Evolutionary conservation across 2,797 vertebrate species (phyloP).

Genomic region (Eleutherodactylus coqui): DNA sequence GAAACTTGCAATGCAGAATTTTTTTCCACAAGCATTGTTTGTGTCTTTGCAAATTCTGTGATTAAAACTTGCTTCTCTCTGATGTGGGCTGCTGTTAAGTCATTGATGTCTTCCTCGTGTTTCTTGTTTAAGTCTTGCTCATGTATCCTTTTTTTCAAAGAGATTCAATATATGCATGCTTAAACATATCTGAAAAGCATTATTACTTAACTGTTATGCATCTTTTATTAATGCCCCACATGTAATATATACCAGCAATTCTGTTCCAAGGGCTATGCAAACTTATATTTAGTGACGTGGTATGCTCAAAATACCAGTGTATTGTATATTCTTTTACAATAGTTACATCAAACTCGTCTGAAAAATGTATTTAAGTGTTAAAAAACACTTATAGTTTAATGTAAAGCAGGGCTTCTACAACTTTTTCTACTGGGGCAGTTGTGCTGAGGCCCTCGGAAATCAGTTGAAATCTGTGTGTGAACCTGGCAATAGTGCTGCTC

Average conservation of each 20-base stretch:
- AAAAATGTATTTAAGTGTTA: neutral
- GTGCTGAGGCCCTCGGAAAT: neutral
- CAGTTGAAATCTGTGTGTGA: neutral
- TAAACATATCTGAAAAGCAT: conserved; percentile 24
- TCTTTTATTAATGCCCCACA: neutral
- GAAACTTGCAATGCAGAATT: conserved; percentile 96
- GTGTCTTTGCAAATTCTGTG: conserved; percentile 98
- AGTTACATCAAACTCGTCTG: neutral
- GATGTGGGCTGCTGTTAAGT: conserved; percentile 88
- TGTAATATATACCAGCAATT: conserved; percentile 1
- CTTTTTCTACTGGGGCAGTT: neutral
- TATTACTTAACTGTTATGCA: neutral
- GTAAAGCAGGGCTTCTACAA: too few species aligned
- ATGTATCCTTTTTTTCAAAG: conserved; percentile 82
- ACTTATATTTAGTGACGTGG: neutral
- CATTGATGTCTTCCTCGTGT: conserved; percentile 89
- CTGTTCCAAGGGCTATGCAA: neutral
- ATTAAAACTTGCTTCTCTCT: conserved; percentile 96
- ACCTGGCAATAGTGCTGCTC: too few species aligned
- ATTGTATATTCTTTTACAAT: neutral
- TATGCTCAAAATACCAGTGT: neutral
- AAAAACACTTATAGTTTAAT: neutral
- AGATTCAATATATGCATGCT: conserved; percentile 51
- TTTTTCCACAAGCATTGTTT: conserved; percentile 98
- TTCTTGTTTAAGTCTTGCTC: conserved; percentile 97